phyloP scores from a whole-genome alignment of 2,888 invertebrate genomes.

The Mythimna albipuncta region DNA sequence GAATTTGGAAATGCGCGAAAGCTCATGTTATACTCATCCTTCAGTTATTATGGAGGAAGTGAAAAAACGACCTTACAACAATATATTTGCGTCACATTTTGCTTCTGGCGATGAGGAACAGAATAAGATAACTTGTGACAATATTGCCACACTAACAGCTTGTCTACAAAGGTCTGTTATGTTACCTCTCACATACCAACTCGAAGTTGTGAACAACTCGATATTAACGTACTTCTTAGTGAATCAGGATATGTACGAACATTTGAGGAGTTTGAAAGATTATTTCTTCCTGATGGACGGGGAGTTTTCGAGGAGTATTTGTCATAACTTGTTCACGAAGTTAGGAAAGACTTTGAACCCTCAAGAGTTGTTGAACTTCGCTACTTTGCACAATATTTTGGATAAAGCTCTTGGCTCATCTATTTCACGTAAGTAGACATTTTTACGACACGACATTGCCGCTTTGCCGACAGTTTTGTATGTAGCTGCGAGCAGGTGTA shows the following conservation, averaged over 20 bases:
- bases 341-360: slow-evolving; percentile 92
- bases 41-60: slow-evolving; percentile 83
- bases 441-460: too few relatives aligned
- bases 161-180: slow-evolving; percentile 93
- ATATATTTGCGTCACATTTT: slow-evolving; percentile 81
- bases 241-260: slow-evolving; percentile 92
- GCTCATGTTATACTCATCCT: slow-evolving; percentile 83
- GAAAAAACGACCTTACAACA: slow-evolving; percentile 82
- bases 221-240: slow-evolving; percentile 93
- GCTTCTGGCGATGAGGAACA: slow-evolving; percentile 73
- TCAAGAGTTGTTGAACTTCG: slow-evolving; percentile 92
- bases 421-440: slow-evolving; percentile 86
- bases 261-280: slow-evolving; percentile 93
- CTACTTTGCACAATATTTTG: slow-evolving; percentile 92
- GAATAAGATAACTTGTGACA: slow-evolving; percentile 78
- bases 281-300: slow-evolving; percentile 95
- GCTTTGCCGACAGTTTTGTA: too few relatives aligned
- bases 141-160: slow-evolving; percentile 89
- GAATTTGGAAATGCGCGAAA: slow-evolving; percentile 70
- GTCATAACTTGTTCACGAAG: slow-evolving; percentile 92
- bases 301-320: slow-evolving; percentile 94
- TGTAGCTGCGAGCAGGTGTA: too few relatives aligned
- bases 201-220: slow-evolving; percentile 93
- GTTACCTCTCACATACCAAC: slow-evolving; percentile 92
- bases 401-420: slow-evolving; percentile 93